Base-by-base conservation (phyloP, 2,113 vertebrate genomes). In the Lepus europaeus region DNA sequence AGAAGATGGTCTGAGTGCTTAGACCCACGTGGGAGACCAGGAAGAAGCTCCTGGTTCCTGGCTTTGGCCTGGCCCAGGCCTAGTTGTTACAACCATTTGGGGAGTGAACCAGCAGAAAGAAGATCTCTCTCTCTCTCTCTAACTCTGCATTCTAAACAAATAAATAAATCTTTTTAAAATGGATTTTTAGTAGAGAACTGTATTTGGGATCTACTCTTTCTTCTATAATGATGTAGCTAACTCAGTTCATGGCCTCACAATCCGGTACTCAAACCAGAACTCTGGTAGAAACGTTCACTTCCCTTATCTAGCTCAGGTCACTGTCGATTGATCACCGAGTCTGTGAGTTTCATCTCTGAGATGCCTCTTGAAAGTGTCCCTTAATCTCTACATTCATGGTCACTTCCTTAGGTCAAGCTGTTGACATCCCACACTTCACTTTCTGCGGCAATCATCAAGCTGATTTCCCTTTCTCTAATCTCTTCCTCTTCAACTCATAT, bases 161-260 rank as follows among this genome's bases (percentile, higher is more conserved):
- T 59, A 59, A 59, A 59, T 59, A 59, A 59, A 59, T 59, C 12
- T 59, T 59, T 59, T 59, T 17, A 16, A 59, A 59, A 59, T 78
- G 64, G 39, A 90, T 85, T 74, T 36, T 74, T 85, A 74, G 73
- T 69, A 88, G 49, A 63, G 5, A 27, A 33, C 13, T 90, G 17
- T 36, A 10, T 59, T 91, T 93, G 76, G 22, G 63, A 78, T 76
- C 85, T 91, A 29, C 4, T 81, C 64, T 80, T 95, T 91, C 59
- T 95, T 33, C 51, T 70, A 1, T 56, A 80, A 90, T 90, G 84
- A 78, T 59, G 56, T 59, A 59, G 16, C 76, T 66, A 82, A n/a
- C 20, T 68, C 53, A 36, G 64, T 92, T 91, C 51, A 69, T 78
- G 23, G 25, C 29, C 79, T 95, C 66, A 82, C 66, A 29, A 74